These are phyloP conservation scores for Hirudinaria manillensis DNA, from an alignment of 2,888 invertebrate species.

Conservation along the genomic window DNA sequence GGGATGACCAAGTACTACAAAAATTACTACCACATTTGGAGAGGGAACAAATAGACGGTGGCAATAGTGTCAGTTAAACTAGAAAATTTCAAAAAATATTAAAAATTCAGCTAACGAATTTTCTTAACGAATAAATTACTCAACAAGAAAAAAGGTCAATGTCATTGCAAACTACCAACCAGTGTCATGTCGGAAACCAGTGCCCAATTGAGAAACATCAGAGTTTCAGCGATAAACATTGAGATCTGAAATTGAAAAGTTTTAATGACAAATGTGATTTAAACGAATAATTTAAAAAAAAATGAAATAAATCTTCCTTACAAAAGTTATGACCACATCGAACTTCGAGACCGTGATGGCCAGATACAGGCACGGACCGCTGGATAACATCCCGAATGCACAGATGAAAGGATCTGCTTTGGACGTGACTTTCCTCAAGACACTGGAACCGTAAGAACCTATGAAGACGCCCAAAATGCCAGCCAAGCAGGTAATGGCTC, in stretches of 20 bases:
- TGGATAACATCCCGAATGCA: conserved; percentile 76
- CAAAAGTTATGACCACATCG: conserved; percentile 66
- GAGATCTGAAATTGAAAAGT: conserved; percentile 49
- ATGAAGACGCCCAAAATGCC: conserved; percentile 86
- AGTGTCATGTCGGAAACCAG: conserved; percentile 93
- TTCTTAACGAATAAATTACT: neutral
- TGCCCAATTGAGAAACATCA: conserved; percentile 93
- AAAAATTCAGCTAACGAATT: too few species aligned
- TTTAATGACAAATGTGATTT: neutral
- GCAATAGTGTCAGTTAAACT: too few species aligned
- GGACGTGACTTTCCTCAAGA: conserved; percentile 51
- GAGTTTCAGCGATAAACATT: conserved; percentile 57
- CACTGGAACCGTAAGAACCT: conserved; percentile 62
- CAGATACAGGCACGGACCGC: conserved; percentile 79
- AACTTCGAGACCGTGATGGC: conserved; percentile 67
- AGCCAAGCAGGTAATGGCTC: conserved; percentile 82
- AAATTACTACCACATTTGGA: too few species aligned
- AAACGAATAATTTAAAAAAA: neutral
- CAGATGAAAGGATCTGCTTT: conserved; percentile 85
- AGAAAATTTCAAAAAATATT: too few species aligned
- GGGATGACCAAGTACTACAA: conserved; percentile 93
- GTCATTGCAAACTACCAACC: conserved; percentile 59
- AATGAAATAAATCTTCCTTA: conserved; percentile 41
- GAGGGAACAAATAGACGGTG: too few species aligned
- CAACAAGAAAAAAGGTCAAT: neutral